phyloP scores from a whole-genome alignment of 2,888 invertebrate species.

The Melinaea marsaeus region DNA sequence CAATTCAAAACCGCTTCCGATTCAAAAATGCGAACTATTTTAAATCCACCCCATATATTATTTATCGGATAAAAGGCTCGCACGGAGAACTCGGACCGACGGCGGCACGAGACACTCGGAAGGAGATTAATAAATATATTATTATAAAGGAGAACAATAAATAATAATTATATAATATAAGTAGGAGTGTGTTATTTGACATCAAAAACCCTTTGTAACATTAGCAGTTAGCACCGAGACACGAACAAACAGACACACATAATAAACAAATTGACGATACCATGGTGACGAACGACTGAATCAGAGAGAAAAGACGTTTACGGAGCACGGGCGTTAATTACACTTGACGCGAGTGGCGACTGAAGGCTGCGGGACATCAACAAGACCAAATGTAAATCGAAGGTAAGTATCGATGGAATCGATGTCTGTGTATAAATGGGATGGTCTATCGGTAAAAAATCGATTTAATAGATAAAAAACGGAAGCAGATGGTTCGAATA shows the following conservation, averaged over 20 bases:
- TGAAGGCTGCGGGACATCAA: slow-evolving; percentile 38
- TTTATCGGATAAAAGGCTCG: slow-evolving; percentile 41
- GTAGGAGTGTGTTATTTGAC: no score
- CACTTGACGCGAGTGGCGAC: slow-evolving; percentile 45
- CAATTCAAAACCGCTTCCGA: slow-evolving; percentile 45
- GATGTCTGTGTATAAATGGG: background rate
- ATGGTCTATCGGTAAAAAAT: background rate
- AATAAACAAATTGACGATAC: slow-evolving; percentile 23
- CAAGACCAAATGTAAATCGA: slow-evolving; percentile 30
- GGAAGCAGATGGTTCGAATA: background rate
- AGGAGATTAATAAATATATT: slow-evolving; percentile 7
- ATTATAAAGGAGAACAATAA: background rate
- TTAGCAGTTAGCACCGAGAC: background rate
- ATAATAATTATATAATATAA: no score
- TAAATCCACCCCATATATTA: slow-evolving; percentile 46
- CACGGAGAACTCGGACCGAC: slow-evolving; percentile 17
- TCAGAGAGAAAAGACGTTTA: slow-evolving; percentile 23
- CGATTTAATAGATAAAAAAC: background rate
- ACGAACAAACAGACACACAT: background rate
- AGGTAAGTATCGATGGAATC: background rate
- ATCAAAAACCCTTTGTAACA: no score
- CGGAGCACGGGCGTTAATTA: slow-evolving; percentile 49
- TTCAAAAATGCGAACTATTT: slow-evolving; percentile 46
- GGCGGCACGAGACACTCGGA: slow-evolving; percentile 22
- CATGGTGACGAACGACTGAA: slow-evolving; percentile 22